Evolutionary conservation across 2,888 invertebrate species (phyloP).

Genomic region (Chymomyza procnemis): DNA sequence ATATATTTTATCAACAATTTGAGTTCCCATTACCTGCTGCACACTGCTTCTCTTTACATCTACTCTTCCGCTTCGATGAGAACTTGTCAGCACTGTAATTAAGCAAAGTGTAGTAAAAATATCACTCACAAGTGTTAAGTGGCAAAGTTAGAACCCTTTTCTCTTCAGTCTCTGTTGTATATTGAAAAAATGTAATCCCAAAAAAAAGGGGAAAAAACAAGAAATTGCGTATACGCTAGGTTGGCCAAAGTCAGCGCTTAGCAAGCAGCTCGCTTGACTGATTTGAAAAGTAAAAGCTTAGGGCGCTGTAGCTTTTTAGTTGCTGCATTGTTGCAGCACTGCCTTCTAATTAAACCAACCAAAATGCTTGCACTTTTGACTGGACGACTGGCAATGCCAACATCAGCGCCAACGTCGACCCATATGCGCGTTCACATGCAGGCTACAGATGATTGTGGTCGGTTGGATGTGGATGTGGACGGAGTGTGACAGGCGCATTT

Average conservation of each 20-base stretch:
- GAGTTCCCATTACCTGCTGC: not conserved
- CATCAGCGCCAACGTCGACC: not conserved
- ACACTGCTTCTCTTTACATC: not conserved
- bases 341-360: slow-evolving; percentile 2
- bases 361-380: not conserved
- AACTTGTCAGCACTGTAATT: not conserved
- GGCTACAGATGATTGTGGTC: not conserved
- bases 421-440: not conserved
- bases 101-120: not conserved
- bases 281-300: not conserved
- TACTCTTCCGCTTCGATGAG: not conserved
- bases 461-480: not conserved
- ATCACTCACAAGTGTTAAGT: not conserved
- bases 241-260: not conserved
- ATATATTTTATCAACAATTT: not conserved
- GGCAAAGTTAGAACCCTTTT: not conserved
- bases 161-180: not conserved
- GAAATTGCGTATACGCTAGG: not conserved
- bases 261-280: not conserved
- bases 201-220: not conserved
- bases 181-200: not conserved
- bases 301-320: not conserved
- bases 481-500: slow-evolving; percentile 16
- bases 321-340: not conserved
- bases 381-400: not conserved